These are phyloP conservation scores for Synanthedon myopaeformis DNA, from an alignment of 2,888 invertebrate genomes.

Conservation along the genomic window DNA sequence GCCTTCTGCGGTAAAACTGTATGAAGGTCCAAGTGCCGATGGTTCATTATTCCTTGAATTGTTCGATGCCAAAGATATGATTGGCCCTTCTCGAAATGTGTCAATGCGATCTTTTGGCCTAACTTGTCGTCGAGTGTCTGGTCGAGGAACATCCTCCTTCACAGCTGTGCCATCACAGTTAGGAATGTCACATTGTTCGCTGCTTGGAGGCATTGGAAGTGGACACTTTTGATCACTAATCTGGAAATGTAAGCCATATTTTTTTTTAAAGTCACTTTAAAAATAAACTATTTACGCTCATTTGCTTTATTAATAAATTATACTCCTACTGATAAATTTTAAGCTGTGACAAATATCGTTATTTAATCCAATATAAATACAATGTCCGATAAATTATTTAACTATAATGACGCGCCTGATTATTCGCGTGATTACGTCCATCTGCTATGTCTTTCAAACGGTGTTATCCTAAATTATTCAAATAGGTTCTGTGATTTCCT, in stretches of 20 bases:
- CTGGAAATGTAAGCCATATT: slow-evolving; percentile 21
- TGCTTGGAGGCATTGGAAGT: slow-evolving; percentile 55
- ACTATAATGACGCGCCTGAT: too few species aligned
- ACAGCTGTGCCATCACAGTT: slow-evolving; percentile 52
- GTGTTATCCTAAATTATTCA: too few species aligned
- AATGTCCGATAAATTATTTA: too few species aligned
- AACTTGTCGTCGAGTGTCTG: slow-evolving; percentile 52
- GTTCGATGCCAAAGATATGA: slow-evolving; percentile 43
- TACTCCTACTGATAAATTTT: not conserved
- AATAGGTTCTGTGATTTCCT: too few species aligned
- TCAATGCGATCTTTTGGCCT: slow-evolving; percentile 46
- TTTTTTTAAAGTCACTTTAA: not conserved
- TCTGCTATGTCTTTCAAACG: too few species aligned
- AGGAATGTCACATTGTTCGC: slow-evolving; percentile 49
- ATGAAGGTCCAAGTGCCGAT: slow-evolving; percentile 33
- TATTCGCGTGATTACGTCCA: too few species aligned
- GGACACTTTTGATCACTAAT: slow-evolving; percentile 63
- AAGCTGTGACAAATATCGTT: too few species aligned
- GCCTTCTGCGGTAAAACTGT: slow-evolving; percentile 44
- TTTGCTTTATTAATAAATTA: not conserved
- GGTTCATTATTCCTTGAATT: slow-evolving; percentile 37
- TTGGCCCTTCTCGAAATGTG: slow-evolving; percentile 50
- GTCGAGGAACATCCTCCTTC: slow-evolving; percentile 25
- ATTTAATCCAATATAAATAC: too few species aligned
- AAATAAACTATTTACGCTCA: not conserved